phyloP scores from a whole-genome alignment of 2,888 invertebrate species.

The Strigamia transsilvanica region DNA sequence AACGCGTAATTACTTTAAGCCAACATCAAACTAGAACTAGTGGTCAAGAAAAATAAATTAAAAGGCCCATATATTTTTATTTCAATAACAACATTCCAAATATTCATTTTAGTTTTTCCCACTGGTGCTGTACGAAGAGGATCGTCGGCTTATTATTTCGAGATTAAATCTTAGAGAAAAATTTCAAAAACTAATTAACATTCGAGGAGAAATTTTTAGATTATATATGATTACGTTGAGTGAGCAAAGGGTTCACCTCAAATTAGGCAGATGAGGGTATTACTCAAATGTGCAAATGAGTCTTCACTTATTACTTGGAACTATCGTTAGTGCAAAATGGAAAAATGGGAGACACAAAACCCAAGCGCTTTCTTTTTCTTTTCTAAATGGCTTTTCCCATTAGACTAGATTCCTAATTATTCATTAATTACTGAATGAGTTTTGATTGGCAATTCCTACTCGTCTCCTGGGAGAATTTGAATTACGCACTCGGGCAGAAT shows the following conservation, averaged over 20 bases:
- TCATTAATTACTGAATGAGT: constrained; percentile 25
- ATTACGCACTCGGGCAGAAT: constrained; percentile 4
- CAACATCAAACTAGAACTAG: background rate
- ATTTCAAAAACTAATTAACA: background rate
- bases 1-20: background rate
- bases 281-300: constrained; percentile 16
- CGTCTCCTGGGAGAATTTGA: background rate
- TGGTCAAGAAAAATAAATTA: background rate
- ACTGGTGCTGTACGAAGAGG: background rate
- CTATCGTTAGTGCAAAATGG: background rate
- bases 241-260: constrained; percentile 30
- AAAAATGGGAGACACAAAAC: background rate
- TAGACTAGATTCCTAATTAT: constrained; percentile 21
- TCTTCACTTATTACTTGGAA: background rate
- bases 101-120: background rate
- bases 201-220: background rate
- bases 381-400: constrained; percentile 15
- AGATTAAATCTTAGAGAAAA: too few species aligned
- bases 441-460: constrained; percentile 16
- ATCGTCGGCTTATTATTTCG: background rate
- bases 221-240: background rate
- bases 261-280: constrained; percentile 21
- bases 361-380: background rate
- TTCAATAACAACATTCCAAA: background rate
- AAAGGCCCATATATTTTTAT: background rate